phyloP scores from a whole-genome alignment of 2,113 vertebrate genomes.

The Epinephelus lanceolatus region DNA sequence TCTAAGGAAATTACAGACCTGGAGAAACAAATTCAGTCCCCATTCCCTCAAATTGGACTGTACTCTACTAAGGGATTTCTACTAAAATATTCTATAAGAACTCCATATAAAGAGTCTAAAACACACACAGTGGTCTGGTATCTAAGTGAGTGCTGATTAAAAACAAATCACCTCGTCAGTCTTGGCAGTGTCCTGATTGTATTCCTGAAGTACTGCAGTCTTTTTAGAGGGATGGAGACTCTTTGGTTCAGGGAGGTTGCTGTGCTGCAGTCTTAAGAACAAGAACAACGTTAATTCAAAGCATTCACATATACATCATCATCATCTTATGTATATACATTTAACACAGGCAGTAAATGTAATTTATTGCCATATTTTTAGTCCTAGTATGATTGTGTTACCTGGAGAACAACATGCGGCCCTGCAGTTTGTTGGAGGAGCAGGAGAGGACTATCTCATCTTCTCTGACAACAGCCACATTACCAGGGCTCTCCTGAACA shows the following conservation, averaged over 20 bases:
- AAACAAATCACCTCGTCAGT: conserved; percentile 51
- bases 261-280: conserved; percentile 66
- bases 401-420: conserved; percentile 75
- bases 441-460: conserved; percentile 81
- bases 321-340: not conserved
- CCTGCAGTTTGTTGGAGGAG: conserved; percentile 63
- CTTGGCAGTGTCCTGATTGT: not conserved
- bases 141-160: not conserved
- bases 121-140: not conserved
- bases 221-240: conserved; percentile 28
- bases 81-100: not conserved
- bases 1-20: not conserved
- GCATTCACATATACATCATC: not conserved
- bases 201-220: conserved; percentile 8
- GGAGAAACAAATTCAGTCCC: not conserved
- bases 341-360: not conserved
- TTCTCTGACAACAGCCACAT: conserved; percentile 71
- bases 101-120: too few species aligned
- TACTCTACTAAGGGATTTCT: not conserved
- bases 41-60: not conserved
- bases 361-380: not conserved
- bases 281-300: conserved; percentile 13
- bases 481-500: conserved; percentile 29
- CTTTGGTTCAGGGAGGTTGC: conserved; percentile 47
- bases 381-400: conserved; percentile 47